These are phyloP conservation scores for Sebastes iracundus DNA, from an alignment of 2,797 vertebrate genomes.

Conservation along the genomic window DNA sequence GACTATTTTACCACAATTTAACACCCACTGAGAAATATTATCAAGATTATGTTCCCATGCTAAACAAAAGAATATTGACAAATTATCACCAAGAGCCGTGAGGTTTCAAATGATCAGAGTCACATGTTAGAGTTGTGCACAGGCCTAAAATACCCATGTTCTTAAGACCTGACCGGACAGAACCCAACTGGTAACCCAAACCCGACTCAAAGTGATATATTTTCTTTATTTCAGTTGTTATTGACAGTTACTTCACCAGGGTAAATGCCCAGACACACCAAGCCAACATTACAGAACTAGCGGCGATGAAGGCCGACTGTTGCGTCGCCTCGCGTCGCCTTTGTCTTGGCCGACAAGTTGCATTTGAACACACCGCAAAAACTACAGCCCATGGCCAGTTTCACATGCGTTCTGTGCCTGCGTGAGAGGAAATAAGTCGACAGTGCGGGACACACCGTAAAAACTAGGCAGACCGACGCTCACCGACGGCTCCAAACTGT, in stretches of 20 bases:
- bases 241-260: neutral
- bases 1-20: neutral
- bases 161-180: neutral
- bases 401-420: too few relatives aligned
- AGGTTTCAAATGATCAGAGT: neutral
- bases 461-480: too few relatives aligned
- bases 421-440: too few relatives aligned
- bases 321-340: too few relatives aligned
- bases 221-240: neutral
- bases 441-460: too few relatives aligned
- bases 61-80: neutral
- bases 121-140: neutral
- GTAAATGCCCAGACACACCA: neutral
- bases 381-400: too few relatives aligned
- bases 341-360: too few relatives aligned
- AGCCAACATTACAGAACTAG: too few relatives aligned
- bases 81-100: neutral
- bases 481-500: too few relatives aligned
- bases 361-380: too few relatives aligned
- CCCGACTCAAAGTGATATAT: neutral
- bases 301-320: too few relatives aligned
- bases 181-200: neutral
- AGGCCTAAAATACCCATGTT: neutral
- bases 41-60: neutral
- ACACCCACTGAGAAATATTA: neutral